Base-by-base conservation (phyloP, 2,113 vertebrate species). In the Stercorarius parasiticus region DNA sequence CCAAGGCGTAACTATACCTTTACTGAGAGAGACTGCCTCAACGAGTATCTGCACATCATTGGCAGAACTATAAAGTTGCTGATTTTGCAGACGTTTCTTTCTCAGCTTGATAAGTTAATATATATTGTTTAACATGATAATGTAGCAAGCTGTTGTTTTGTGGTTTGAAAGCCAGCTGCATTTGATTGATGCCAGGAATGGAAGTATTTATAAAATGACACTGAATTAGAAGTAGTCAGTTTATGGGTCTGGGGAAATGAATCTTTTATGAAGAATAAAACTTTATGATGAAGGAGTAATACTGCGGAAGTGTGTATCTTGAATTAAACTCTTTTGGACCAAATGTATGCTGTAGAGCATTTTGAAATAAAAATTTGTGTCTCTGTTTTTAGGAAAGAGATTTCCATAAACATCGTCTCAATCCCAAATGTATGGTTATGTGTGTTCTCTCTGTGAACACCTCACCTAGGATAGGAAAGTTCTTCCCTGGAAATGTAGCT, bases 191-290 rank as follows among this genome's bases (percentile, higher is more conserved):
- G 97, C 83, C 69, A 73, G 95, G 90, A 86, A 93, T 97, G 96
- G 93, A 96, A 97, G 97, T 82, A 96, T 98, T 98, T 98, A 97
- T 97, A 94, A 97, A 98, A 97, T 82, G 95, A 95, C 97, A 91
- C 92, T 80, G 96, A 98, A 97, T 98, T 97, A 98, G 96, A 96
- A 93, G 80, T 52, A 97, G 97, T 90, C 59, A 40, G 94, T 97
- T 98, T 98, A 97, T 77, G 97, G 95, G 96, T 82, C 88, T 89
- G 88, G 94, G 97, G 94, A 98, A 98, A 98, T 96, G 95, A 97
- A 97, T 97, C 84, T 98, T 98, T 98, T 95, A 98, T 96, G 97
- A 97, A 97, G 97, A 98, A 97, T 97, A 97, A 98, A 98, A 98
- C 91, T 97, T 97, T 85, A 87, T 95, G 97, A 96, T 96, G 95